Percentiles rank a stretch among this genome's conserved stretches.
Conservation (phyloP, 2,113 vertebrate genomes). For the Podarcis cretensis region DNA sequence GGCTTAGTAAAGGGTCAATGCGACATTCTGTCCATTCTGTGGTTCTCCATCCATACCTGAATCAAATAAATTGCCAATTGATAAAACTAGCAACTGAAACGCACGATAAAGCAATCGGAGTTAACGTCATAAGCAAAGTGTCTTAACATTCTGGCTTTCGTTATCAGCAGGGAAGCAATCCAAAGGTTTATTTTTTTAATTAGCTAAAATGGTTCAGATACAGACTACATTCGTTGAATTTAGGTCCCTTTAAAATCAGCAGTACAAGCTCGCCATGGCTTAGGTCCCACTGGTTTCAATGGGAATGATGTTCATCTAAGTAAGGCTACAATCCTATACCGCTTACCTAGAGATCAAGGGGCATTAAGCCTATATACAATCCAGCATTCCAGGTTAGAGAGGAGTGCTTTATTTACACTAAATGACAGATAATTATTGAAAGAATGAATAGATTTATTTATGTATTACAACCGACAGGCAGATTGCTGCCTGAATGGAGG, state of each 20-base stretch:
- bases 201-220: neutral
- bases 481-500: neutral
- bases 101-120: neutral
- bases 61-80: neutral
- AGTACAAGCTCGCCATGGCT: neutral
- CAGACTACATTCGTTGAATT: neutral
- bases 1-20: constrained; percentile 90
- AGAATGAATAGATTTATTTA: neutral
- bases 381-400: neutral
- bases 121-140: neutral
- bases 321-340: neutral
- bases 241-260: neutral
- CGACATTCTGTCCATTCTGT: constrained; percentile 95
- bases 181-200: too few relatives aligned
- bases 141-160: too few relatives aligned
- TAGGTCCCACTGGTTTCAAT: neutral
- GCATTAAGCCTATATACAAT: neutral
- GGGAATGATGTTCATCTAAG: neutral
- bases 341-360: neutral
- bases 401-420: neutral
- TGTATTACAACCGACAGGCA: neutral
- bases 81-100: neutral
- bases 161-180: neutral
- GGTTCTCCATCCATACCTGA: constrained; percentile 90
- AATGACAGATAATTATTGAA: neutral